Evolutionary conservation across 2,888 invertebrate genomes (phyloP), one percentile per base, ranked within the genome.

Genomic region (Drosophila pseudotakahashii): DNA sequence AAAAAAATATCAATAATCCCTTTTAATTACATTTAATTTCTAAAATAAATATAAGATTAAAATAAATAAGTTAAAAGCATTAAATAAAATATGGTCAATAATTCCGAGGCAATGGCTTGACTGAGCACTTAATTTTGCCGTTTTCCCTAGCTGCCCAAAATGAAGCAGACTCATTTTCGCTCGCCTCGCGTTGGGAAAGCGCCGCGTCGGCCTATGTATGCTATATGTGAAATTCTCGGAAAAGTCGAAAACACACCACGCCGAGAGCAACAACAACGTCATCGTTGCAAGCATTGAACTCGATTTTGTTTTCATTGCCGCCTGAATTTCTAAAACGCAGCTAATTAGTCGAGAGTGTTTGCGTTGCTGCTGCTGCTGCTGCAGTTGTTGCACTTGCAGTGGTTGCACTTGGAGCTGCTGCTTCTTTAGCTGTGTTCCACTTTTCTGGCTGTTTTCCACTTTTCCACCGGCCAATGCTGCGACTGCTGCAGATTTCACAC

Each of bases 281-380:
- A 79, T 75, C 75, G 75, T 75, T 70, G 79, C 87, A 89, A 85
- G 81, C 89, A 79, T 89, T 88, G 89, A 88, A 88, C 88, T 88
- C 88, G 83, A 88, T 88, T 88, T 89, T 87, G 89, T 89, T 88
- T 88, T 88, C 89, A 87, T 86, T 82, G 82, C 82, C 76, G 85
- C 69, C 81, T 88, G 86, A 87, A 86, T 87, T 87, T 88, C 88
- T 86, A 87, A 88, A 87, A 81, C 81, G 86, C 84, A 87, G 78
- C 86, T 87, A 87, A 87, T 87, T 87, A 86, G 81, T 79, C 87
- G 82, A 84, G 87, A 86, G 87, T 86, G 87, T 83, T 86, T 81
- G 76, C 36, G 63, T 51, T 69, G 71, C 48, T 68, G 72, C 47
- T 44, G 61, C 47, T 19, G 19, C 2, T 23, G 16, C 41, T 57